Evolutionary conservation across 2,113 vertebrate genomes (phyloP), one percentile per base, ranked within the genome.

Genomic region (Cheirogaleus medius): DNA sequence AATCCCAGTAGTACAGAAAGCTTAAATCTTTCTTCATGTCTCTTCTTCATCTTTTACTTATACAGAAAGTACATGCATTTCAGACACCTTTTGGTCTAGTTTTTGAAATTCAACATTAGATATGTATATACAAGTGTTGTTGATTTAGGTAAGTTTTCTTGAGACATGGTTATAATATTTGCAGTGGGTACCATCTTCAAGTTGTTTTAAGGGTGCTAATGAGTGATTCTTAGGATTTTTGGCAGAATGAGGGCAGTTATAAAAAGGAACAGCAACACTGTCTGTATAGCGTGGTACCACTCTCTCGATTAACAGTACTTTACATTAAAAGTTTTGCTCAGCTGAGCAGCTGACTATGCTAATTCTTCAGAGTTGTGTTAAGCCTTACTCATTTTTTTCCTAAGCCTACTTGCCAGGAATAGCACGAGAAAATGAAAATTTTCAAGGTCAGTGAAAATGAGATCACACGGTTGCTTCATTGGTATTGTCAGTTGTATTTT

Each of bases 201-300:
- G 34, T 85, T 78, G 82, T 77, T 95, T 91, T 69, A 29, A 90
- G 47, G 37, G 42, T 94, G 37, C 56, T 96, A 96, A 96, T 98
- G 95, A 97, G 92, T 98, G 97, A 98, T 91, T 94, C 78, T 90
- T 54, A 94, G 37, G 32, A 49, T 42, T 39, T 93, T 60, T 90
- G 97, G 95, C 95, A 98, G 96, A 98, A 97, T 94, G 54, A 96
- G 96, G 69, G 18, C 96, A 97, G 93, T 94, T 98, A 89, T 93
- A 97, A 91, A 97, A 97, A 96, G 77, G 76, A 96, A 58, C 34
- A 82, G 74, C 42, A 81, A 80, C 56, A 78, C 18, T 39, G 71
- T 90, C 60, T 73, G 37, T 68, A 81, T 18, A 56, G 58, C 56
- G 63, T n/a, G 37, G 17, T 39, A 64, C 71, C 58, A 74, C 54